Percentiles rank a stretch among this genome's conserved stretches.
Evolutionary conservation across 2,888 invertebrate species (phyloP).

Genomic region (Heliconius ethilla): DNA sequence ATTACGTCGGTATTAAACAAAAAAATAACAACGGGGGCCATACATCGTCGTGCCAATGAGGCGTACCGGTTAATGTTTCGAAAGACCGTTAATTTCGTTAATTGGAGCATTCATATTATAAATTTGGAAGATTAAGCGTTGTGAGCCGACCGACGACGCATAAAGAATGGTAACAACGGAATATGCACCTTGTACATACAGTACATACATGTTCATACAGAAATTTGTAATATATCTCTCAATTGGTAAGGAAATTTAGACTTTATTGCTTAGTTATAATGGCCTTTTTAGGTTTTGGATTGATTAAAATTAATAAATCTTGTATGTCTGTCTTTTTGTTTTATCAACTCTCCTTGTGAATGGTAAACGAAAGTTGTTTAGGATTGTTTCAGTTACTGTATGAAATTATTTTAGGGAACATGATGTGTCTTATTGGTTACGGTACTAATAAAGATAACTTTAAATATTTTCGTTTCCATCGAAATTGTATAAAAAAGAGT

Average conservation of each 20-base stretch:
- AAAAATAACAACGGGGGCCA: conserved; percentile 53
- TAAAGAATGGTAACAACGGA: conserved; percentile 6
- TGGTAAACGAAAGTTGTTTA: background rate
- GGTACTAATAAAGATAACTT: too few relatives aligned
- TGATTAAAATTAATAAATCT: conserved; percentile 5
- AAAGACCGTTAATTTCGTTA: conserved; percentile 60
- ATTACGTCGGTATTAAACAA: conserved; percentile 52
- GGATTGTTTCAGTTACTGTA: background rate
- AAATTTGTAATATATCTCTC: background rate
- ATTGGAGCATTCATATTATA: conserved; percentile 71
- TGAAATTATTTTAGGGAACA: background rate
- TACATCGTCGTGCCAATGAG: conserved; percentile 47
- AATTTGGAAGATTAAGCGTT: conserved; percentile 60
- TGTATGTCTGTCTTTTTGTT: conserved; percentile 3
- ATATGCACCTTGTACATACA: conserved; percentile 11
- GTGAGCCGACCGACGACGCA: conserved; percentile 20
- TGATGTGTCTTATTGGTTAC: background rate
- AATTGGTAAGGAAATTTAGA: background rate
- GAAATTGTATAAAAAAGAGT: too few relatives aligned
- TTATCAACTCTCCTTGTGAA: background rate
- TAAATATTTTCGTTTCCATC: too few relatives aligned
- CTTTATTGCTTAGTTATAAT: background rate
- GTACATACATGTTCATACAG: background rate
- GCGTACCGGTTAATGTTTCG: conserved; percentile 51
- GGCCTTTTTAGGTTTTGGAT: background rate